A percentile compares a stretch with the other conserved stretches of the same genome.
Evolutionary conservation across 1,140 invertebrate species (phyloP).

Genomic region (Apis dorsata): DNA sequence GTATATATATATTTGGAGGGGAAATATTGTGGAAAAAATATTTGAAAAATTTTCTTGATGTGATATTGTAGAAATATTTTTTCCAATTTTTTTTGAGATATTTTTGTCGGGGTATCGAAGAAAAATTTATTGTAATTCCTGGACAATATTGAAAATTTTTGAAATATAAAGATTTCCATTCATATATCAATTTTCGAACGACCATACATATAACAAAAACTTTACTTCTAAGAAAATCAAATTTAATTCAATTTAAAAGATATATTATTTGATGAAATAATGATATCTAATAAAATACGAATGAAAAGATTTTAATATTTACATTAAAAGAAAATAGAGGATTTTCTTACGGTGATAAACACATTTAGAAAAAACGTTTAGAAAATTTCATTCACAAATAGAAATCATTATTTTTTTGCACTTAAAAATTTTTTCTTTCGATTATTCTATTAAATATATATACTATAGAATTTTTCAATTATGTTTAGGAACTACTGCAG

Average conservation of each 20-base stretch:
- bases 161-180: not conserved
- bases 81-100: not conserved
- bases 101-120: not conserved
- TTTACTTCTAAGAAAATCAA: too few species aligned
- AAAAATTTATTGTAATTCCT: not conserved
- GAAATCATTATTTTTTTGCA: not conserved
- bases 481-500: not conserved
- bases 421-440: not conserved
- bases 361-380: not conserved
- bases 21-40: not conserved
- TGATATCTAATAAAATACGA: too few species aligned
- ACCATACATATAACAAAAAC: too few species aligned
- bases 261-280: too few species aligned
- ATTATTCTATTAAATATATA: not conserved
- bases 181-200: not conserved
- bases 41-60: not conserved
- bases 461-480: not conserved
- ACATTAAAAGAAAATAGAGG: too few species aligned
- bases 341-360: not conserved
- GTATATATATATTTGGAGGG: too few species aligned
- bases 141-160: not conserved
- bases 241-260: too few species aligned
- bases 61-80: not conserved
- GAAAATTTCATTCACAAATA: not conserved
- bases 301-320: too few species aligned